phyloP scores from a whole-genome alignment of 2,113 vertebrate genomes.

The Plestiodon gilberti region DNA sequence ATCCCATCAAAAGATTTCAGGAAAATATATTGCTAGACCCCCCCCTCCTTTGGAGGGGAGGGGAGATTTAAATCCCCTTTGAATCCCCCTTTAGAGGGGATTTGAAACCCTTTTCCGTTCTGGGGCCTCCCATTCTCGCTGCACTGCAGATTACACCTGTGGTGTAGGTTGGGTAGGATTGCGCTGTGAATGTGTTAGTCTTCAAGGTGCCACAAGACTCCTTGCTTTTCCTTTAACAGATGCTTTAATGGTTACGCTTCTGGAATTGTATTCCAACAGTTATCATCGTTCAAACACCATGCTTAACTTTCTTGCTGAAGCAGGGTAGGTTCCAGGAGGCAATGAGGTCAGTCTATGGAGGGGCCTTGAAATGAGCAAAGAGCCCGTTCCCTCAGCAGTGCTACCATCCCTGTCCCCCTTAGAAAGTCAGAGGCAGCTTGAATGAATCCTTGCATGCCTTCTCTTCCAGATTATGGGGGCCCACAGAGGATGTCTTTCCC shows the following conservation, averaged over 20 bases:
- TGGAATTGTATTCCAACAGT: not conserved
- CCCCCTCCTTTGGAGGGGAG: too few species aligned
- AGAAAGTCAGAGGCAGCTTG: not conserved
- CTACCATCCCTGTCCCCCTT: not conserved
- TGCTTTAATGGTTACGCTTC: too few species aligned
- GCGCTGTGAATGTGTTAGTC: too few species aligned
- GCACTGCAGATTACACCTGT: too few species aligned
- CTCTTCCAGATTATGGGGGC: not conserved
- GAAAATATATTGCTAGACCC: conserved; percentile 1
- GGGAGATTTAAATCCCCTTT: too few species aligned
- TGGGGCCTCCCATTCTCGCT: too few species aligned
- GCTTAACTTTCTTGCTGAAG: not conserved
- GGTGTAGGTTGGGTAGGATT: too few species aligned
- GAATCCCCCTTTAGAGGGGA: too few species aligned
- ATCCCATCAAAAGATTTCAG: not conserved
- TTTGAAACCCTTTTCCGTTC: too few species aligned
- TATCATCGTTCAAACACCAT: not conserved
- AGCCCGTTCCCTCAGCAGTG: not conserved
- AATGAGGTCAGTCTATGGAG: not conserved
- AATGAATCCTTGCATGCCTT: not conserved
- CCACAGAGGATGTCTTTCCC: not conserved
- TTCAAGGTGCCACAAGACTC: too few species aligned
- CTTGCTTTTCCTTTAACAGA: too few species aligned
- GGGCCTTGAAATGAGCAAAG: not conserved
- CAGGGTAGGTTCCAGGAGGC: not conserved